A percentile compares a stretch with the other conserved stretches of the same genome.
These are phyloP conservation scores for Chionomys nivalis DNA, from an alignment of 2,113 vertebrate genomes.

Conservation along the genomic window DNA sequence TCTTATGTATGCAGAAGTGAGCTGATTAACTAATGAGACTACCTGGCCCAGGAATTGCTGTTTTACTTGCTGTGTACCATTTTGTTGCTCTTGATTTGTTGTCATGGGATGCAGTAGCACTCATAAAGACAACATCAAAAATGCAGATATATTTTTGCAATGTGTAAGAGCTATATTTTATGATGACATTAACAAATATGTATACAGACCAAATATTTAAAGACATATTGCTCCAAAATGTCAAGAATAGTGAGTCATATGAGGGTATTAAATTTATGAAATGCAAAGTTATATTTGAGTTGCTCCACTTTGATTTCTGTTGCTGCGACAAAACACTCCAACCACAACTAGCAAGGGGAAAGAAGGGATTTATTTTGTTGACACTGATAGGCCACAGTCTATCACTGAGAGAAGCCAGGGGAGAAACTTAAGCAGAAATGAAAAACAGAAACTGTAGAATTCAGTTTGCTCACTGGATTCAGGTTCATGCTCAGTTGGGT, in stretches of 20 bases:
- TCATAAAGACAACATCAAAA: neutral
- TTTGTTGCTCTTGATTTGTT: neutral
- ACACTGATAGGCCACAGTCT: neutral
- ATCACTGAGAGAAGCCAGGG: neutral
- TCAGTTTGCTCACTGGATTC: neutral
- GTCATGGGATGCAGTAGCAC: neutral
- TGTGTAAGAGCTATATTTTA: neutral
- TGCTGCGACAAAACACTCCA: neutral
- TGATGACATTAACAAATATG: slow-evolving; percentile 5
- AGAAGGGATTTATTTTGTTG: neutral
- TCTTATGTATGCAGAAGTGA: neutral
- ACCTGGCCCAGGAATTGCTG: neutral
- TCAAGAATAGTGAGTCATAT: neutral
- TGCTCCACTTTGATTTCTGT: neutral
- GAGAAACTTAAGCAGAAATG: neutral
- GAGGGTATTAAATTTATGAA: neutral
- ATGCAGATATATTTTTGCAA: neutral
- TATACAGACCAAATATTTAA: slow-evolving; percentile 38
- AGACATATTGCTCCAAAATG: slow-evolving; percentile 32
- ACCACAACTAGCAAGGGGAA: neutral
- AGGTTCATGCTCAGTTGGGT: neutral
- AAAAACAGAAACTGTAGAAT: neutral
- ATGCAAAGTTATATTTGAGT: neutral
- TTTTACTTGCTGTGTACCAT: neutral
- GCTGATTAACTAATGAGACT: neutral